Evolutionary conservation across 2,888 invertebrate species (phyloP).

Genomic region (Desoria tigrina): DNA sequence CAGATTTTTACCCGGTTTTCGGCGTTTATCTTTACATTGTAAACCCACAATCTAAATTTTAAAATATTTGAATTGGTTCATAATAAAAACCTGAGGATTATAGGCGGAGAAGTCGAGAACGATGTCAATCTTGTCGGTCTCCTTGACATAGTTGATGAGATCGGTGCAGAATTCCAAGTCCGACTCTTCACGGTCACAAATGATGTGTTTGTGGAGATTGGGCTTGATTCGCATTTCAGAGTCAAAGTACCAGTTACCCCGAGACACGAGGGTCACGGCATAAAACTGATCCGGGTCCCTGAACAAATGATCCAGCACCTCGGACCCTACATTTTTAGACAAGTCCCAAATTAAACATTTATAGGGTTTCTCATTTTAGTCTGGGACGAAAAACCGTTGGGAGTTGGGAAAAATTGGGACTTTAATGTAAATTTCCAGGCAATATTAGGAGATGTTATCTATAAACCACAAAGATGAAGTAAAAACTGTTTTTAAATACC

Average conservation of each 20-base stretch:
- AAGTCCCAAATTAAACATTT: slow-evolving; percentile 7
- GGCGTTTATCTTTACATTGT: too few relatives aligned
- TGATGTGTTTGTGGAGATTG: slow-evolving; percentile 53
- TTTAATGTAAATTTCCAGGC: background rate
- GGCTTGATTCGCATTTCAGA: slow-evolving; percentile 52
- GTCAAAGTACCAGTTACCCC: slow-evolving; percentile 60
- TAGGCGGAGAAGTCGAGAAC: slow-evolving; percentile 60
- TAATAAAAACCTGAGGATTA: slow-evolving; percentile 55
- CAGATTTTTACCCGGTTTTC: too few relatives aligned
- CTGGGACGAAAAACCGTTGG: too few relatives aligned
- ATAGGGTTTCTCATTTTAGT: background rate
- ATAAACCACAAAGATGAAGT: background rate
- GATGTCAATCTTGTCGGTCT: slow-evolving; percentile 55
- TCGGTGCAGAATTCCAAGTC: slow-evolving; percentile 55
- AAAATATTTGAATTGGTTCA: too few relatives aligned
- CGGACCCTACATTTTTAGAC: slow-evolving; percentile 55
- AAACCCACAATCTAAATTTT: too few relatives aligned
- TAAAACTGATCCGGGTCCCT: slow-evolving; percentile 52
- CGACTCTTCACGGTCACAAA: slow-evolving; percentile 56
- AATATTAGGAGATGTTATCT: background rate
- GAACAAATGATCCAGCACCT: slow-evolving; percentile 56
- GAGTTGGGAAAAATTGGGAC: too few relatives aligned
- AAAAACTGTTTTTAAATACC: slow-evolving; percentile 46
- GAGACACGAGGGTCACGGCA: slow-evolving; percentile 56
- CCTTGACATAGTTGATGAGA: slow-evolving; percentile 50